Conservation (phyloP, 1,140 invertebrate species). For the Diorhabda carinulata region DNA sequence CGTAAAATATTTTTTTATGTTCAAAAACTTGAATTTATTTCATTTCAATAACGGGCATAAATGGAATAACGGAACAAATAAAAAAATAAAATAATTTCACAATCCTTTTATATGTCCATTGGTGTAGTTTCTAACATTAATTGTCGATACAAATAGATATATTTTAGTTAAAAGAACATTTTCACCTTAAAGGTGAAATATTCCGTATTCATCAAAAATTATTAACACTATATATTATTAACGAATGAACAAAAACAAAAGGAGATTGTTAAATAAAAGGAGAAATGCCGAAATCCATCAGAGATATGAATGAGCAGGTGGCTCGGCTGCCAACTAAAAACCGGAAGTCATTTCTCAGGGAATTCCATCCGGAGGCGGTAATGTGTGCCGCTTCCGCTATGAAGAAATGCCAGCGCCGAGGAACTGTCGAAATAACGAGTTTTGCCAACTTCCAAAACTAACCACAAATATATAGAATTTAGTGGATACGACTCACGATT, state of each 20-base stretch:
- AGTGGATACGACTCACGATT: neutral
- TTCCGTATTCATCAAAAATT: too few relatives aligned
- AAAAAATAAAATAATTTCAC: too few relatives aligned
- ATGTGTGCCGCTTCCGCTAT: slow-evolving; percentile 25
- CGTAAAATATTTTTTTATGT: too few relatives aligned
- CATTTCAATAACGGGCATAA: too few relatives aligned
- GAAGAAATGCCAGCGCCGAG: slow-evolving; percentile 12
- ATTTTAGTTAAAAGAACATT: too few relatives aligned
- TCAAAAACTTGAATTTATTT: too few relatives aligned
- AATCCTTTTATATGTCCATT: too few relatives aligned
- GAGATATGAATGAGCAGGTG: slow-evolving; percentile 8
- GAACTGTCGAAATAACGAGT: slow-evolving; percentile 21
- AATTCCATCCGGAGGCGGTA: slow-evolving; percentile 21
- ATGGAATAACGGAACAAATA: too few relatives aligned
- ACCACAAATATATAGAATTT: slow-evolving; percentile 1
- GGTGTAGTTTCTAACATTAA: too few relatives aligned
- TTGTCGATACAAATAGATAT: too few relatives aligned
- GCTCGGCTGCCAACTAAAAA: neutral
- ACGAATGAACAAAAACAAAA: neutral
- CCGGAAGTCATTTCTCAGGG: slow-evolving; percentile 16
- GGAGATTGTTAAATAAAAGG: neutral
- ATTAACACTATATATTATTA: too few relatives aligned
- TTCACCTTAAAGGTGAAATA: too few relatives aligned
- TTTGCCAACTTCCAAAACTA: slow-evolving; percentile 4
- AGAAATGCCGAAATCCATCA: neutral